A percentile compares a stretch with the other conserved stretches of the same genome.
These are phyloP conservation scores for Mamestra configurata DNA, from an alignment of 1,140 invertebrate genomes.

Conservation along the genomic window DNA sequence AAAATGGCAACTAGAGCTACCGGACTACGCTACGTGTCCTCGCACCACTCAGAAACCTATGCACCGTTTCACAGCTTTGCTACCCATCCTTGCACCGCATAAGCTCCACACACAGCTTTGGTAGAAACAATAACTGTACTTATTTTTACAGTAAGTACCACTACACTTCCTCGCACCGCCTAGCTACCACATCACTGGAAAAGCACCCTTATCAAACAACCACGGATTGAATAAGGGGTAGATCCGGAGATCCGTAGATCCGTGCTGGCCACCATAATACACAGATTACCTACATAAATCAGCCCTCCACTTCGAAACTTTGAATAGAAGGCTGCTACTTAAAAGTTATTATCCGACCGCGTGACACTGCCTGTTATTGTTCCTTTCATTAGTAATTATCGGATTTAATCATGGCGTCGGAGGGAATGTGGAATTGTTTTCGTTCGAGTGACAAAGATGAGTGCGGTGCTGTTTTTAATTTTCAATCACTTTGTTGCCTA, in stretches of 20 bases:
- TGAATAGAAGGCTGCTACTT: constrained; percentile 44
- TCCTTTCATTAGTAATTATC: constrained; percentile 38
- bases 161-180: no score
- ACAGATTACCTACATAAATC: constrained; percentile 51
- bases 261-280: constrained; percentile 35
- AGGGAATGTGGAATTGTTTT: not conserved
- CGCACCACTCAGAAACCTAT: no score
- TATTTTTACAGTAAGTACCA: no score
- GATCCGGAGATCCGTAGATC: not conserved
- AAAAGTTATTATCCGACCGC: constrained; percentile 43
- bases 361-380: constrained; percentile 25
- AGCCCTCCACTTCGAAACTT: constrained; percentile 44
- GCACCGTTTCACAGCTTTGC: no score
- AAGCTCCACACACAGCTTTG: no score
- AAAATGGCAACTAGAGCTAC: no score
- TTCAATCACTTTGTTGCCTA: no score
- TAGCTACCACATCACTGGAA: no score
- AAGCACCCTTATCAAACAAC: not conserved
- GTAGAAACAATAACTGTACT: no score
- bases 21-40: no score
- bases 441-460: not conserved
- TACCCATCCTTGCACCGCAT: no score
- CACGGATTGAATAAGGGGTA: constrained; percentile 27
- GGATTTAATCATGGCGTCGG: not conserved
- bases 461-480: no score